Percentiles rank a stretch among this genome's conserved stretches.
phyloP scores from a whole-genome alignment of 1,140 invertebrate genomes.

The Agraylea sexmaculata region DNA sequence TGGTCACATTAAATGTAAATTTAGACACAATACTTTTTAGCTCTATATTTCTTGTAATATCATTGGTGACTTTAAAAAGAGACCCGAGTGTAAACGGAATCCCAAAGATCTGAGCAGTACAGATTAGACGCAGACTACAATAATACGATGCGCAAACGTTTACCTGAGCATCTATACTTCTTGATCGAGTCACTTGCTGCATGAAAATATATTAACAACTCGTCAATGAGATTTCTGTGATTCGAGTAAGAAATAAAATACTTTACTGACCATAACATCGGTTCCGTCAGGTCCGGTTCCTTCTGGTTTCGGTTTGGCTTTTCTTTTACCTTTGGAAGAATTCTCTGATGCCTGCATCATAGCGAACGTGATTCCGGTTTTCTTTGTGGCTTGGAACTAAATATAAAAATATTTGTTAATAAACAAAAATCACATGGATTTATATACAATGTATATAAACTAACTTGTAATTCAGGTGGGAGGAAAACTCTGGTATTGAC shows the following conservation, averaged over 20 bases:
- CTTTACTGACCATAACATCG: conserved; percentile 44
- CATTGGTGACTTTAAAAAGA: no score
- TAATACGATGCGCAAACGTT: conserved; percentile 18
- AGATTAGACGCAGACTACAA: no score
- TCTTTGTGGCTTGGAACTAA: conserved; percentile 36
- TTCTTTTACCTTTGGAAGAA: conserved; percentile 29
- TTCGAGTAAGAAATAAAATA: conserved; percentile 10
- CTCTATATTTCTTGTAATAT: no score
- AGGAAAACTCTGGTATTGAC: conserved; percentile 59
- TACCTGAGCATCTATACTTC: conserved; percentile 55
- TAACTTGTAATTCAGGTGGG: conserved; percentile 52
- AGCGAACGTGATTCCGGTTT: conserved; percentile 32
- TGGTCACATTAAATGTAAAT: no score
- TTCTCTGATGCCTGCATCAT: conserved; percentile 28
- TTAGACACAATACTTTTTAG: no score
- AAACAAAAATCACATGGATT: background rate
- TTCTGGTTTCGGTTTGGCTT: conserved; percentile 40
- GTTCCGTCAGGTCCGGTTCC: conserved; percentile 48
- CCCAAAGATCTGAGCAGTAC: no score
- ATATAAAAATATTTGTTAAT: conserved; percentile 1
- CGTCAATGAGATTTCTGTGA: background rate
- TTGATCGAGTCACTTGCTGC: conserved; percentile 46
- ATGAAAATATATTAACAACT: conserved; percentile 29
- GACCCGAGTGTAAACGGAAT: no score
- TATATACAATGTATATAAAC: conserved; percentile 23